Evolutionary conservation across 2,797 vertebrate genomes (phyloP).

Genomic region (Cuniculus paca): DNA sequence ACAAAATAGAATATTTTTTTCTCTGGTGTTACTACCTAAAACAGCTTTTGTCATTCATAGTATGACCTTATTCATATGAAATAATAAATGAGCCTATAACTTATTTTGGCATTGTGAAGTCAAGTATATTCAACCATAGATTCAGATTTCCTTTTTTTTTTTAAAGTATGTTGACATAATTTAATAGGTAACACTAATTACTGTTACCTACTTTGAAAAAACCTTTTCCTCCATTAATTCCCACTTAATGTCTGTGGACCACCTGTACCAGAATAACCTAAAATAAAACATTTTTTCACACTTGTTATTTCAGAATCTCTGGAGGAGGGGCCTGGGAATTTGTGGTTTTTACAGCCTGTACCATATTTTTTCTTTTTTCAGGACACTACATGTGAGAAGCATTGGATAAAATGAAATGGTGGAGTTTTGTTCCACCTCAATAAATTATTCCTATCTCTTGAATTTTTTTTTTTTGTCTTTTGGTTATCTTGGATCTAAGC

Average conservation of each 20-base stretch:
- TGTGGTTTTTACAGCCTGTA: slow-evolving; percentile 34
- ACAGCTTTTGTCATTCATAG: neutral
- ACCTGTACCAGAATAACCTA: slow-evolving; percentile 57
- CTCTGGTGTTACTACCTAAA: slow-evolving; percentile 9
- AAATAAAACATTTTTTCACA: slow-evolving; percentile 66
- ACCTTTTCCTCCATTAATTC: slow-evolving; percentile 24
- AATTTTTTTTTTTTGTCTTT: neutral
- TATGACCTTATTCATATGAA: slow-evolving; percentile 48
- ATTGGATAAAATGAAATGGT: slow-evolving; percentile 42
- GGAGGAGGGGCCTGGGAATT: neutral
- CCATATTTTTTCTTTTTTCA: neutral
- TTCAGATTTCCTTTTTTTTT: neutral
- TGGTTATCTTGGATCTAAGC: slow-evolving; percentile 10
- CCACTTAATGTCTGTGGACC: neutral
- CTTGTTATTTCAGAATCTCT: slow-evolving; percentile 33
- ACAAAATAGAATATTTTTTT: slow-evolving; percentile 2
- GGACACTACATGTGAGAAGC: slow-evolving; percentile 14
- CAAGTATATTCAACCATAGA: slow-evolving; percentile 50
- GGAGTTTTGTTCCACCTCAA: slow-evolving; percentile 40
- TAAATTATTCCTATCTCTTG: slow-evolving; percentile 14
- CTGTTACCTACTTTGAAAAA: slow-evolving; percentile 49
- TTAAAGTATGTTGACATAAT: slow-evolving; percentile 33
- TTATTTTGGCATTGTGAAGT: slow-evolving; percentile 51
- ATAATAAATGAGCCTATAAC: slow-evolving; percentile 37
- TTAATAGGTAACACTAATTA: slow-evolving; percentile 64